These are phyloP conservation scores for Drosophila prostipennis DNA, from an alignment of 2,888 invertebrate genomes.

Conservation along the genomic window DNA sequence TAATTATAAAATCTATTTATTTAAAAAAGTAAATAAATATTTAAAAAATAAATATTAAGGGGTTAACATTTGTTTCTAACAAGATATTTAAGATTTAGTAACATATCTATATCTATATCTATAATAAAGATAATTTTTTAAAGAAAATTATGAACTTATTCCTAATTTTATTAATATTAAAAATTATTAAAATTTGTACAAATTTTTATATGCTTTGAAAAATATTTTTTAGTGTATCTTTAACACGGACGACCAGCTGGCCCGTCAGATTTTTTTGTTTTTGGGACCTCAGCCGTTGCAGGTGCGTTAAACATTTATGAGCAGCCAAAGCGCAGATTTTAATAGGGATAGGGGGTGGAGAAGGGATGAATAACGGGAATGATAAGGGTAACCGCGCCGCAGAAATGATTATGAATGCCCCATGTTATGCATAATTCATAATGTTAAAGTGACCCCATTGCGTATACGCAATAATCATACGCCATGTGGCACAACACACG, in stretches of 20 bases:
- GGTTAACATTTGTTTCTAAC: no score
- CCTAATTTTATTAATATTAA: no score
- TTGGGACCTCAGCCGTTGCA: conserved; percentile 49
- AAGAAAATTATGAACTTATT: no score
- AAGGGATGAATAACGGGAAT: conserved; percentile 15
- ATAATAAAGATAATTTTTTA: no score
- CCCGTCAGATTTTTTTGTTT: conserved; percentile 10
- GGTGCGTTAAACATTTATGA: conserved; percentile 80
- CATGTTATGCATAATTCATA: conserved; percentile 74
- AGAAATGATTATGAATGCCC: conserved; percentile 70
- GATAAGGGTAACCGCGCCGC: conserved; percentile 56
- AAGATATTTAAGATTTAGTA: no score
- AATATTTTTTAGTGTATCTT: conserved; percentile 3
- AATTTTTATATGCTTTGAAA: neutral
- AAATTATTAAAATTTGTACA: no score
- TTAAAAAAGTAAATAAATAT: no score
- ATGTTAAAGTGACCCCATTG: conserved; percentile 71
- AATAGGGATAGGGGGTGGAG: conserved; percentile 9
- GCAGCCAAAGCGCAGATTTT: conserved; percentile 48
- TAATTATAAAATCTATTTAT: no score
- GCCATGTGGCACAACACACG: conserved; percentile 39
- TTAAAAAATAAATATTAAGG: no score
- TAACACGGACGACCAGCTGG: conserved; percentile 16
- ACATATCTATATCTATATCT: no score
- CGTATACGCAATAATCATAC: conserved; percentile 78